A percentile compares a stretch with the other conserved stretches of the same genome.
Conservation (phyloP, 1,140 invertebrate species). For the Uloborus diversus region DNA sequence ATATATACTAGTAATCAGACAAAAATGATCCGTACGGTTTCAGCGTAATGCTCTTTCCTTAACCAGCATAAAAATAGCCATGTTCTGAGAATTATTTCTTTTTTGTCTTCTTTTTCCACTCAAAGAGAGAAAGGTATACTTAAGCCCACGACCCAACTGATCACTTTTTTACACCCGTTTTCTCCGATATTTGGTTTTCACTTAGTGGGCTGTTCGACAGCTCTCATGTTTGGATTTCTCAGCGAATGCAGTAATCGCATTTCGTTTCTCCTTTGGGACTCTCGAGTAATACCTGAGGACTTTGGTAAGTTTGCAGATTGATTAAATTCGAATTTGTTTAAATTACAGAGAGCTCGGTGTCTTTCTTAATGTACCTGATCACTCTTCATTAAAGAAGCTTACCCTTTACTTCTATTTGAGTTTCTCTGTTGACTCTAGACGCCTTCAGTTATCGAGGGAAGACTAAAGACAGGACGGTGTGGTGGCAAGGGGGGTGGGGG, state of each 20-base stretch:
- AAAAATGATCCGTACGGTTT: too few relatives aligned
- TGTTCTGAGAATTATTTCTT: too few relatives aligned
- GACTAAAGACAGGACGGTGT: not conserved
- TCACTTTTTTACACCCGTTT: too few relatives aligned
- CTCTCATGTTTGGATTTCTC: slow-evolving; percentile 41
- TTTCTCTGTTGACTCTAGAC: slow-evolving; percentile 43
- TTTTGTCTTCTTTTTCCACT: too few relatives aligned
- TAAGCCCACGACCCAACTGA: too few relatives aligned
- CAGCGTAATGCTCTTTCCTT: too few relatives aligned
- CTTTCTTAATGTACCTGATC: slow-evolving; percentile 53
- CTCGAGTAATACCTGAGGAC: not conserved
- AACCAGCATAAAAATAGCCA: too few relatives aligned
- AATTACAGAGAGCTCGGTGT: slow-evolving; percentile 33
- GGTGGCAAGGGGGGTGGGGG: not conserved
- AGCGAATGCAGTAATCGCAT: slow-evolving; percentile 28
- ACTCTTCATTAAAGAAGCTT: slow-evolving; percentile 48
- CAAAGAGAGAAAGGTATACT: too few relatives aligned
- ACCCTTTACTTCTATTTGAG: slow-evolving; percentile 47
- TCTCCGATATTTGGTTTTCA: slow-evolving; percentile 44
- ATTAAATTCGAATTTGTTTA: slow-evolving; percentile 54
- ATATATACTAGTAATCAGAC: too few relatives aligned
- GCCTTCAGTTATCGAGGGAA: not conserved
- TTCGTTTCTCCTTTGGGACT: not conserved
- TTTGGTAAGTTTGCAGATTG: slow-evolving; percentile 47
- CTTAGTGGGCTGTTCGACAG: slow-evolving; percentile 13